phyloP scores from a whole-genome alignment of 2,888 invertebrate genomes.

The Acanthosoma haemorrhoidale region DNA sequence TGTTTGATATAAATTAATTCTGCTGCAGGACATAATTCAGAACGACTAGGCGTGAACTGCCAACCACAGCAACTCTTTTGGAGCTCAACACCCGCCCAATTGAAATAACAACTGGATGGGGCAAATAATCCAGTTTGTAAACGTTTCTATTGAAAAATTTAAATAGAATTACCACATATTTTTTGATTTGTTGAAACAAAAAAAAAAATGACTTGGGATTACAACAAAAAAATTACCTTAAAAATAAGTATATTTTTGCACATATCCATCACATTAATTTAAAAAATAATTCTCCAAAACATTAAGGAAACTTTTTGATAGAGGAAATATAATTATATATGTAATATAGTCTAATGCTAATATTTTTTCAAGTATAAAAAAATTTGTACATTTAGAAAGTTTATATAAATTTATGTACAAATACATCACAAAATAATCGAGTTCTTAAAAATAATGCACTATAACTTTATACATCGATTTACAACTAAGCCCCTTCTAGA shows the following conservation, averaged over 20 bases:
- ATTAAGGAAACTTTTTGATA: neutral
- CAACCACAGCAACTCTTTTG: neutral
- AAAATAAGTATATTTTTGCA: neutral
- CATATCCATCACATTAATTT: neutral
- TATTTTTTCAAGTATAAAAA: neutral
- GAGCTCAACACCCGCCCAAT: neutral
- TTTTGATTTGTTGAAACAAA: no score
- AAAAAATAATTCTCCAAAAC: neutral
- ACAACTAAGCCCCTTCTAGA: neutral
- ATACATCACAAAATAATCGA: neutral
- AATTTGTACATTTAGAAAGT: neutral
- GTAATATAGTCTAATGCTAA: neutral
- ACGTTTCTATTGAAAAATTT: no score
- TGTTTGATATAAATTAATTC: no score
- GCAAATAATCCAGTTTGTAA: neutral
- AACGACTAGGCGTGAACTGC: no score
- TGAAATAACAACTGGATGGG: neutral
- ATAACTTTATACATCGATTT: neutral
- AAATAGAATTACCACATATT: no score
- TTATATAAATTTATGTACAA: slow-evolving; percentile 4
- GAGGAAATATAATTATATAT: neutral
- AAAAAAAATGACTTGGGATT: no score
- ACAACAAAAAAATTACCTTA: neutral
- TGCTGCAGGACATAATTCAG: no score
- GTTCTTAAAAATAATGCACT: neutral